Percentiles rank a stretch among this genome's conserved stretches.
phyloP scores from a whole-genome alignment of 2,113 vertebrate genomes.

The Carassius carassius region DNA sequence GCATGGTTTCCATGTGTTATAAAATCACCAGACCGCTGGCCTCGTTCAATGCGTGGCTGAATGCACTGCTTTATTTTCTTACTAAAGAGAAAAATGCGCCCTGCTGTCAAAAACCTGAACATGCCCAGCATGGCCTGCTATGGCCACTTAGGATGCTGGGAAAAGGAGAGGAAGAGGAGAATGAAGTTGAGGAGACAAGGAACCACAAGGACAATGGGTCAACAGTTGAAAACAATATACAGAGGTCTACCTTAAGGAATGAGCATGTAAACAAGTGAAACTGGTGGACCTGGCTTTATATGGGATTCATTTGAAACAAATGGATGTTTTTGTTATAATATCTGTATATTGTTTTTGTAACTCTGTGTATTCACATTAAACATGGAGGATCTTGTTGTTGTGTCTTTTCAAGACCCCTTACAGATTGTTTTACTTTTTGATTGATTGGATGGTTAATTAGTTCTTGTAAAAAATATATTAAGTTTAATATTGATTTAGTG shows the following conservation, averaged over 20 bases:
- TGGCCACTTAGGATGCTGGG: constrained; percentile 74
- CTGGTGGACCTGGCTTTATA: neutral
- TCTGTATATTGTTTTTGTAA: neutral
- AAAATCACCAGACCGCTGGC: constrained; percentile 81
- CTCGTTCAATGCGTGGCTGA: constrained; percentile 82
- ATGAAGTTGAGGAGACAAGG: constrained; percentile 61
- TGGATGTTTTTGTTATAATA: neutral
- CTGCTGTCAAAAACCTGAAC: constrained; percentile 67
- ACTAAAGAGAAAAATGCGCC: constrained; percentile 75
- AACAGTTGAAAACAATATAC: constrained; percentile 59
- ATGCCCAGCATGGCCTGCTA: constrained; percentile 61
- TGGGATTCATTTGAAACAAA: neutral
- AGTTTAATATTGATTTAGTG: neutral
- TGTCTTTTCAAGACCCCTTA: neutral
- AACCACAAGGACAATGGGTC: constrained; percentile 70
- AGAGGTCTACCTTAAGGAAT: constrained; percentile 42
- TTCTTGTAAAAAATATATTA: neutral
- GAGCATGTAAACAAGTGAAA: neutral
- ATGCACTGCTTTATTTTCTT: constrained; percentile 81
- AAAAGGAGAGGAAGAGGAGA: constrained; percentile 67
- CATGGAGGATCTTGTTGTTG: neutral
- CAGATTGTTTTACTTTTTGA: neutral
- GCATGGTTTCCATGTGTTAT: constrained; percentile 80
- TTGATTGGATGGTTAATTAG: neutral
- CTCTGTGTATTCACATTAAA: constrained; percentile 9